A percentile compares a stretch with the other conserved stretches of the same genome.
Conservation (phyloP, 2,797 vertebrate genomes). For the Leucoraja ocellata region DNA sequence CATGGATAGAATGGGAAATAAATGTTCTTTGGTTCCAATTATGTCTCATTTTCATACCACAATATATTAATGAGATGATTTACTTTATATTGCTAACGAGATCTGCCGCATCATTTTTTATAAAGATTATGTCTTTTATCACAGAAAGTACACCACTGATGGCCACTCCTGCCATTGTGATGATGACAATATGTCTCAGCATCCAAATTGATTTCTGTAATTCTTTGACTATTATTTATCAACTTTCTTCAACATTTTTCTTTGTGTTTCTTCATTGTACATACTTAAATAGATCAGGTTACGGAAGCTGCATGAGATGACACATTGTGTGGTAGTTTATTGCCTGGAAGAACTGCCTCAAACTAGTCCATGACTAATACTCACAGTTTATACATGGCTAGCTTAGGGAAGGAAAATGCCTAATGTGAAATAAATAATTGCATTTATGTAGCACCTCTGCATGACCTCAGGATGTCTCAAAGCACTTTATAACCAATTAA, state of each 20-base stretch:
- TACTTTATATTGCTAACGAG: neutral
- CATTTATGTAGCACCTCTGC: too few species aligned
- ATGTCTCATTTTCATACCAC: neutral
- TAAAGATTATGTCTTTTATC: neutral
- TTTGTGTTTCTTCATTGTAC: neutral
- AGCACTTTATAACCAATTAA: too few species aligned
- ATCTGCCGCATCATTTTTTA: neutral
- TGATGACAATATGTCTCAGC: neutral
- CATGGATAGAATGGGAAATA: neutral
- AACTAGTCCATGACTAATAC: neutral
- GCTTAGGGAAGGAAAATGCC: neutral
- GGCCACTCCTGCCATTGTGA: neutral
- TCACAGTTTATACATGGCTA: neutral
- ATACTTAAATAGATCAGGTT: neutral
- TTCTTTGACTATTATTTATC: neutral
- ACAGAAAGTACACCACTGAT: neutral
- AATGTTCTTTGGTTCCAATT: neutral
- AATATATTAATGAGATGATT: neutral
- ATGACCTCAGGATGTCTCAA: too few species aligned
- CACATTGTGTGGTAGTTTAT: neutral
- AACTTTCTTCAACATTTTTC: neutral
- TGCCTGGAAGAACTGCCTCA: neutral
- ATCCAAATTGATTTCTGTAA: neutral
- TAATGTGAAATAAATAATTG: too few species aligned
- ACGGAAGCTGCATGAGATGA: neutral